Evolutionary conservation across 1,140 invertebrate genomes (phyloP), one percentile per base, ranked within the genome.

Genomic region (Drosophila eugracilis): DNA sequence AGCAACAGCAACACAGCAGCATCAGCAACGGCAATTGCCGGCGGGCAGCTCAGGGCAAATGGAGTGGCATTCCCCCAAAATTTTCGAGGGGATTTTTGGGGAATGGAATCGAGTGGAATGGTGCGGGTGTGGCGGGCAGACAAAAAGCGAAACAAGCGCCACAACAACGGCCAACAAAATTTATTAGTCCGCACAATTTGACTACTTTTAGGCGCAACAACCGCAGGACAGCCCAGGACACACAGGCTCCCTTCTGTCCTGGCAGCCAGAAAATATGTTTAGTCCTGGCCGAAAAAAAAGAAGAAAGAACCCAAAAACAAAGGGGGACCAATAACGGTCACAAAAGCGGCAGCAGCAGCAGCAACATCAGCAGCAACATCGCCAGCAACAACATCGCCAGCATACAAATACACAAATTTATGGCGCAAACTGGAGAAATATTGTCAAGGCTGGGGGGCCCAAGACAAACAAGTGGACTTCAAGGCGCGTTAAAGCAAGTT

Each of bases 141-240:
- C 65, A 72, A 72, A 72, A 72, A 73, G 80, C 59, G 73, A 86
- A 86, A 86, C 81, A 86, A 81, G 77, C 50, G 72, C 71, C 80
- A 58, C 76, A 76, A 84, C 80, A 84, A 86, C 79, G 47, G 76
- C 58, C 81, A 85, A 85, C 81, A 85, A 85, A 85, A 85, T 85
- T 85, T 85, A 85, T 85, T 85, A 85, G 81, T 85, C 81, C 81
- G 81, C 81, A 85, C 81, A 85, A 85, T 85, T 85, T 85, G 81
- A 85, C 81, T 88, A 85, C 81, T 85, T 85, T 85, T 85, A 85
- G 81, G 83, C 81, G 83, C 81, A 88, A 88, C 78, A 85, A 88
- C 81, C 81, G 78, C 81, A 85, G 81, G 76, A 73, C 75, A 67
- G 49, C 37, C 47, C 75, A 74, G 73, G 62, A 70, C 72, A 75